These are phyloP conservation scores for Cosmopolites sordidus DNA, from an alignment of 2,888 invertebrate genomes.

Conservation along the genomic window DNA sequence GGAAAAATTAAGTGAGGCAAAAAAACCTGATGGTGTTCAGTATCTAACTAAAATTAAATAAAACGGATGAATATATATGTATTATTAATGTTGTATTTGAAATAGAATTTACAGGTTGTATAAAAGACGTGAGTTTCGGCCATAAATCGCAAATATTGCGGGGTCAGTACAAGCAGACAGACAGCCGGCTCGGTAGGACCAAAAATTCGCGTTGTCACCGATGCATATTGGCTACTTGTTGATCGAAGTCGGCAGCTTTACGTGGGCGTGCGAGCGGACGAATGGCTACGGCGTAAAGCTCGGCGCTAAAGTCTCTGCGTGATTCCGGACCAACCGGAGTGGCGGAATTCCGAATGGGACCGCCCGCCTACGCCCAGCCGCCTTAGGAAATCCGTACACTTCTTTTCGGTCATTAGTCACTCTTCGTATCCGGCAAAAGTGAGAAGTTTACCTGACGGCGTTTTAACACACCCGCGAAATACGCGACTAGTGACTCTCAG, in stretches of 20 bases:
- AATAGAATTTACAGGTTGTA: too few species aligned
- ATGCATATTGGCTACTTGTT: constrained; percentile 50
- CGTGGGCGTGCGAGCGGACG: constrained; percentile 44
- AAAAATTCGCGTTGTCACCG: constrained; percentile 16
- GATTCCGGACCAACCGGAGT: constrained; percentile 45
- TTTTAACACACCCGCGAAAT: background rate
- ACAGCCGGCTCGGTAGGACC: constrained; percentile 8
- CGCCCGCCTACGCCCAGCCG: constrained; percentile 41
- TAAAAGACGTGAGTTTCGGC: background rate
- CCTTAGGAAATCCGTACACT: constrained; percentile 30
- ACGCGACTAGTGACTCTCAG: constrained; percentile 12
- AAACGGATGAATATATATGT: too few species aligned
- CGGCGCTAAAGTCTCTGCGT: constrained; percentile 41
- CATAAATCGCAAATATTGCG: background rate
- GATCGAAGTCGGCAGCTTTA: constrained; percentile 39
- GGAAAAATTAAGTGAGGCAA: too few species aligned
- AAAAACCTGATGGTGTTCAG: too few species aligned
- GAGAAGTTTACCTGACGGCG: constrained; percentile 14
- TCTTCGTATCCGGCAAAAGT: constrained; percentile 34
- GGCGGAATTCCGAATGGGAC: constrained; percentile 36
- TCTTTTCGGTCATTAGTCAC: constrained; percentile 41
- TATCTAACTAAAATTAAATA: too few species aligned
- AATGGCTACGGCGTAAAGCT: constrained; percentile 42
- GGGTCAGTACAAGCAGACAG: constrained; percentile 24
- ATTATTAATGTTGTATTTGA: too few species aligned